A percentile compares a stretch with the other conserved stretches of the same genome.
These are phyloP conservation scores for Sminthurides bifidus DNA, from an alignment of 1,140 invertebrate species.

Conservation along the genomic window DNA sequence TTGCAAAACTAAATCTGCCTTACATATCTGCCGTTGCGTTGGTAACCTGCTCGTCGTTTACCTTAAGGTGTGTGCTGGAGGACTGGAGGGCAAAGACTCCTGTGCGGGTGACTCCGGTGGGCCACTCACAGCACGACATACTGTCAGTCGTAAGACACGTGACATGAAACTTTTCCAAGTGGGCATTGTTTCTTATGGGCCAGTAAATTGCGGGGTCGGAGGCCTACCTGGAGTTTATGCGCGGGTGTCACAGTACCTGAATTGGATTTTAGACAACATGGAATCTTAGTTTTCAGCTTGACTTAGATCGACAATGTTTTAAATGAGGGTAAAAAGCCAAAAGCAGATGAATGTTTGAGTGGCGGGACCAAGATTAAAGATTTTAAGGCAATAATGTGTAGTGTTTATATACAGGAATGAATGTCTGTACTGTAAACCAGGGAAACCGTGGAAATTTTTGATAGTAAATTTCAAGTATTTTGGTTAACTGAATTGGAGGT, in stretches of 20 bases:
- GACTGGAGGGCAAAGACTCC: conserved; percentile 19
- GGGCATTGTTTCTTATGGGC: conserved; percentile 46
- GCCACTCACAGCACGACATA: conserved; percentile 7
- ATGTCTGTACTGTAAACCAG: too few species aligned
- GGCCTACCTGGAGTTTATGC: conserved; percentile 54
- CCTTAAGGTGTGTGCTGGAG: conserved; percentile 29
- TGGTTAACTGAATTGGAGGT: too few species aligned
- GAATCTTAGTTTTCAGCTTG: too few species aligned
- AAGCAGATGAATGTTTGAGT: too few species aligned
- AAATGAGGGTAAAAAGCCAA: too few species aligned
- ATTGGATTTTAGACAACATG: conserved; percentile 53
- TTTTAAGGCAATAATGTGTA: too few species aligned
- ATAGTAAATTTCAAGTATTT: too few species aligned
- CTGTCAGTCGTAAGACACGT: neutral
- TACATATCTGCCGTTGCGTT: neutral
- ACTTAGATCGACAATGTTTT: too few species aligned
- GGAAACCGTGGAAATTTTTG: too few species aligned
- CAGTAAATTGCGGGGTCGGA: conserved; percentile 48
- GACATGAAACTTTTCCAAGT: conserved; percentile 36
- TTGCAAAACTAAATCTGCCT: neutral
- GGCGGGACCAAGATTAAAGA: too few species aligned
- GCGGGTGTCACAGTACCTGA: conserved; percentile 49
- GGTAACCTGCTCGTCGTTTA: too few species aligned
- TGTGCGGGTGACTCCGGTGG: conserved; percentile 40
- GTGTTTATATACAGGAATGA: too few species aligned